Conservation (phyloP, 2,888 invertebrate species). For the Heliconius sara region DNA sequence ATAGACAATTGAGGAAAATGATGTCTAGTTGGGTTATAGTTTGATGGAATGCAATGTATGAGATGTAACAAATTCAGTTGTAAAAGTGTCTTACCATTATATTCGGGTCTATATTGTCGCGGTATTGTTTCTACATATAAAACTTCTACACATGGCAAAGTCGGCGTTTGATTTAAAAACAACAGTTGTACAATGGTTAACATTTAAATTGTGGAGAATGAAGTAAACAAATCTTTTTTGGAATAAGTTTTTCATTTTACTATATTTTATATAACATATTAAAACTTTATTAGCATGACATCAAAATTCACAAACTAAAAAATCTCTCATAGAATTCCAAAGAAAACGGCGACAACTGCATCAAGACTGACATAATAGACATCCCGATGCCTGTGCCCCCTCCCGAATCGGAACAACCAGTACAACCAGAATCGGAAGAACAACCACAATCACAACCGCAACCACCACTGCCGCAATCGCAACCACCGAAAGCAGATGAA, state of each 20-base stretch:
- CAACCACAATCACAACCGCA: conserved; percentile 48
- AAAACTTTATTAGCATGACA: background rate
- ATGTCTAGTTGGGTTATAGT: too few species aligned
- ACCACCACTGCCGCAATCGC: conserved; percentile 26
- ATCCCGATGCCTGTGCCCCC: conserved; percentile 87
- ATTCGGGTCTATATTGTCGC: too few species aligned
- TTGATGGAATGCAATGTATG: too few species aligned
- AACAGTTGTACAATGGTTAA: background rate
- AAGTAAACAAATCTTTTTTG: too few species aligned
- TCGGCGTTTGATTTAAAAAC: background rate
- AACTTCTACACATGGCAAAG: too few species aligned
- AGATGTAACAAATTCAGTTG: too few species aligned
- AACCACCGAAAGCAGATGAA: conserved; percentile 15
- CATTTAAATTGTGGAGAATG: background rate
- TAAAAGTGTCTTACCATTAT: too few species aligned
- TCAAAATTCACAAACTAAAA: background rate
- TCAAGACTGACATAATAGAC: conserved; percentile 83
- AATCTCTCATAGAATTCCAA: conserved; percentile 60
- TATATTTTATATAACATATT: background rate
- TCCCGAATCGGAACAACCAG: conserved; percentile 47
- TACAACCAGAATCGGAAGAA: conserved; percentile 60
- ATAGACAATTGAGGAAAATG: too few species aligned
- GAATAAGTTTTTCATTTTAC: background rate
- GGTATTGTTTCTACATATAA: too few species aligned
- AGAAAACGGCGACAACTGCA: conserved; percentile 71